Evolutionary conservation across 2,113 vertebrate species (phyloP).

Genomic region (Eidolon helvum): DNA sequence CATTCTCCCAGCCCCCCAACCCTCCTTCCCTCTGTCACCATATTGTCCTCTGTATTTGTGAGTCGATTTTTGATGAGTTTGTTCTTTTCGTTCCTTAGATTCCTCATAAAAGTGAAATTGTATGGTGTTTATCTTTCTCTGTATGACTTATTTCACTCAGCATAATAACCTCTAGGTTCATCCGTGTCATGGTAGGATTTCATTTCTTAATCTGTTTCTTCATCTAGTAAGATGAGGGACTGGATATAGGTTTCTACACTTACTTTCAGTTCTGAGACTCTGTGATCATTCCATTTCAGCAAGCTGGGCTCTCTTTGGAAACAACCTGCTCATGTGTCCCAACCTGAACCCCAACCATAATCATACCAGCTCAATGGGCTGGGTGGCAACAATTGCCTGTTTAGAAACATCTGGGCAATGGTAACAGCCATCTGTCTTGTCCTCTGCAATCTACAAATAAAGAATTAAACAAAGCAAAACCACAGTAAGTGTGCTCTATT

Average conservation of each 20-base stretch:
- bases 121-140: too few species aligned
- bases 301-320: not conserved
- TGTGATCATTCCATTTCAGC: not conserved
- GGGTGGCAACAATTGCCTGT: not conserved
- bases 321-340: not conserved
- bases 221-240: not conserved
- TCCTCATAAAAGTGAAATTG: too few species aligned
- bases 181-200: too few species aligned
- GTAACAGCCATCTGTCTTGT: not conserved
- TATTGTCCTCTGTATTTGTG: too few species aligned
- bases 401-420: not conserved
- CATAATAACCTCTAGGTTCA: too few species aligned
- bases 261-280: not conserved
- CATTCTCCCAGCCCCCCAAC: too few species aligned
- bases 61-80: too few species aligned
- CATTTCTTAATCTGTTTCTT: not conserved
- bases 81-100: too few species aligned
- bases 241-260: not conserved
- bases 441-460: not conserved
- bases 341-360: not conserved
- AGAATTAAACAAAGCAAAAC: conserved; percentile 19
- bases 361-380: not conserved
- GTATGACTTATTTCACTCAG: too few species aligned
- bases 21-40: too few species aligned
- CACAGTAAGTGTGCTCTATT: not conserved